Base-by-base conservation (phyloP, 2,113 vertebrate genomes). In the Bettongia penicillata region DNA sequence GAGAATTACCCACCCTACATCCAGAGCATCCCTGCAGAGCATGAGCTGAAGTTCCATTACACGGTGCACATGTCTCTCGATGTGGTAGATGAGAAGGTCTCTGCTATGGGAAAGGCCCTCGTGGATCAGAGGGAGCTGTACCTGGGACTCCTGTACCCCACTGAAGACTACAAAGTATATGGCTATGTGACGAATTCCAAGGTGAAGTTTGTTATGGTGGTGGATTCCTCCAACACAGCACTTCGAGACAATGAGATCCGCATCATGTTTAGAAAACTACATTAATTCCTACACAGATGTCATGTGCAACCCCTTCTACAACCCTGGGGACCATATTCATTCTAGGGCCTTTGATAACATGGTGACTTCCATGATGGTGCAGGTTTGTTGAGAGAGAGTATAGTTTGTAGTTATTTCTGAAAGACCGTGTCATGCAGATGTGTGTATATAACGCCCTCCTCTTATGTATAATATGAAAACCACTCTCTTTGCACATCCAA, bases 1-100 rank as follows among this genome's bases (percentile, higher is more conserved):
- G n/a, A 99, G 99, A 99, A 99, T 97, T 99, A 99, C 93, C 99
- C 99, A 0, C 98, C 99, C 57, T 99, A 99, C 98, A 99, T 99
- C 95, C 99, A 99, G 93, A 99, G 99, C 0, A 57, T 99, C 37
- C 99, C 99, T 0, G 99, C 99, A 0, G 99, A 99, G 94, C 99
- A 98, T 0, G 99, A 99, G 97, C 98, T 99, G 53, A 99, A 99
- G 97, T 99, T 99, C 95, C 99, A 99, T 97, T 99, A 99, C 98
- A 99, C 99, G 0, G 99, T 99, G 50, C 99, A 99, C 98, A 99
- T 99, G 0, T 99, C 99, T 1, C 99, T 99, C n/a, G 99, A 99
- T 0, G 99, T 99, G 24, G 99, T 99, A 96, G 99, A 99, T 11
- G 99, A 99, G 98, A 99, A 99, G 99, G 99, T 99, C 96, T 99